Evolutionary conservation across 1,140 invertebrate species (phyloP), one percentile per base, ranked within the genome.

Genomic region (Drosophila guanche): DNA sequence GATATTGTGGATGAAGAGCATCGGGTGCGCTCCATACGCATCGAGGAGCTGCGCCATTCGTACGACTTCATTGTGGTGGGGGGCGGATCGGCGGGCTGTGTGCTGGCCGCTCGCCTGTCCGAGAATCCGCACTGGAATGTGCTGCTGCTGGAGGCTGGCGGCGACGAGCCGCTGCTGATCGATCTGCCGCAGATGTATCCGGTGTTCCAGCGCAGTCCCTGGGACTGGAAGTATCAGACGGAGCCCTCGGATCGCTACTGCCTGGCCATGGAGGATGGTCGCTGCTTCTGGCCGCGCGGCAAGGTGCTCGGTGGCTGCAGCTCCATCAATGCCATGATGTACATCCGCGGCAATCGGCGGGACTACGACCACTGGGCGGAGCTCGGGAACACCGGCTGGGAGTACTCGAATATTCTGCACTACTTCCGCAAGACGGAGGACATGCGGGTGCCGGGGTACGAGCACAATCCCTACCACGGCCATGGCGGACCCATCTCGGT

Each of bases 241-340:
- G 95, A 96, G 76, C 94, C 95, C 0, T 95, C 95, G 67, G 89
- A 93, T 33, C 91, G 91, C 14, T 95, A 94, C 63, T 96, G 95
- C 75, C 80, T 94, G 67, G 93, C 93, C 29, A 95, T 95, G 94
- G 91, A 92, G 50, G 92, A 93, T 16, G 85, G 92, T 14, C 90
- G 92, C 27, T 95, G 95, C 63, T 94, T 93, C 60, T 96, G 95
- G 95, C 95, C 96, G 0, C 92, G 95, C 29, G 96, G 94, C 5
- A 96, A 95, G 91, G 95, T 95, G 37, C 88, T 97, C 4, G 97
- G 97, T 7, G 97, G 98, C 2, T 95, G 94, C 2, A 97, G 96
- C 73, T 94, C 95, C 3, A 91, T 98, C 10, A 98, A 98, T 86
- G 97, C 96, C 3, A 98, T 98, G 97, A 93, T 97, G 40, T 98